Base-by-base conservation (phyloP, 1,140 invertebrate genomes). In the Ostrea edulis region DNA sequence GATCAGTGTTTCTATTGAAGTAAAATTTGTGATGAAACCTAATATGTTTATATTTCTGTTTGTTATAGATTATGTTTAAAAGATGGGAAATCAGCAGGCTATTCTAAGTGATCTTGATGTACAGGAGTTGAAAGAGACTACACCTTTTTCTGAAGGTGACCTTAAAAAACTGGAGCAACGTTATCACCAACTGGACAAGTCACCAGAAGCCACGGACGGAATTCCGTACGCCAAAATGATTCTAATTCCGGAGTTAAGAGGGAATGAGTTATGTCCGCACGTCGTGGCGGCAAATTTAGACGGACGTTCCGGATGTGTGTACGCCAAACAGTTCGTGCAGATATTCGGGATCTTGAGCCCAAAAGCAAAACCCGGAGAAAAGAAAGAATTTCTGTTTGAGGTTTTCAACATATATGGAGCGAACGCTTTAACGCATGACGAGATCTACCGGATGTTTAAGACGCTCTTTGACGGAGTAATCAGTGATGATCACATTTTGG, bases 331-430 rank as follows among this genome's bases (percentile, higher is more conserved):
- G 58, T 93, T 93, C 65, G 53, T 92, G 12, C 86, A 89, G 29
- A 90, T 93, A 17, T 92, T 91, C 83, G 85, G 91, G 7, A 65
- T 91, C 12, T 86, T 93, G 25, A 90, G 91, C 85, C 86, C 89
- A 35, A 88, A 90, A 55, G 88, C 91, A 22, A 82, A 87, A 25
- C 81, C 90, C 5, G 71, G 71, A 17, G 90, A 89, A 54, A 93
- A 93, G 84, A 93, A 92, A 88, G 87, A 91, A 55, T 91, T 91
- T 68, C 58, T 92, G 65, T 93, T 93, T 87, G 90, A 93, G 17
- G 20, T 93, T 71, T 89, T 93, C 62, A 92, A 93, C 82, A 89
- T 90, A 22, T 88, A 92, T 84, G 87, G 89, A 17, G 86, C 88
- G 35, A 88, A 87, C 11, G 52, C 91, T 4, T 86, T 93, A 25